Evolutionary conservation across 2,797 vertebrate species (phyloP).

Genomic region (Sarcophilus harrisii): DNA sequence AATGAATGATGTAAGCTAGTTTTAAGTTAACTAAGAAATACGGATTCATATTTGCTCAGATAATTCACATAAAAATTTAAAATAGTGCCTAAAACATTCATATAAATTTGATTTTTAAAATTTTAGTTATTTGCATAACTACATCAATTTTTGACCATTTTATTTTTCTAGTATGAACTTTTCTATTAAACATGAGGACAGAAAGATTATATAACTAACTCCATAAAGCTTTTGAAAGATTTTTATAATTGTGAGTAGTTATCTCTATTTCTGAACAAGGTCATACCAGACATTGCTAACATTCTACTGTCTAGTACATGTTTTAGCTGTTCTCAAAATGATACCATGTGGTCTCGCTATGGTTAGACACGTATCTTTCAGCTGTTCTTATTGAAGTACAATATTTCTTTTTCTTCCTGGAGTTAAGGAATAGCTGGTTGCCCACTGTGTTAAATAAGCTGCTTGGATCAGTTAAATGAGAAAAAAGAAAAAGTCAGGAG

Average conservation of each 20-base stretch:
- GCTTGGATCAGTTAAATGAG: slow-evolving; percentile 32
- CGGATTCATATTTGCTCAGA: background rate
- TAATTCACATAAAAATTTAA: slow-evolving; percentile 13
- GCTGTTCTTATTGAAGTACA: slow-evolving; percentile 38
- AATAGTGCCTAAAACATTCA: slow-evolving; percentile 41
- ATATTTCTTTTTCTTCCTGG: slow-evolving; percentile 36
- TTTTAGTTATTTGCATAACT: background rate
- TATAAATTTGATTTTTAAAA: slow-evolving; percentile 31
- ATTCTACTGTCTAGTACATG: background rate
- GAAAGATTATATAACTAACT: background rate
- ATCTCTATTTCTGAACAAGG: slow-evolving; percentile 22
- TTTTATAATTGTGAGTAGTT: slow-evolving; percentile 49
- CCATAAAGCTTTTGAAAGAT: background rate
- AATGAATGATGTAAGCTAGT: background rate
- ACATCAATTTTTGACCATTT: background rate
- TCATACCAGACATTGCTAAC: background rate
- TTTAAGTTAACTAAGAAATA: slow-evolving; percentile 39
- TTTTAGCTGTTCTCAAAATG: slow-evolving; percentile 49
- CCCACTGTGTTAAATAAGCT: slow-evolving; percentile 18
- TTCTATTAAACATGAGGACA: background rate
- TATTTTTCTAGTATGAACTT: slow-evolving; percentile 1
- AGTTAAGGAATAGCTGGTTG: slow-evolving; percentile 8
- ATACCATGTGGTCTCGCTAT: slow-evolving; percentile 15
- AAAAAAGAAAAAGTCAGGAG: background rate
- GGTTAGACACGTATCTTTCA: slow-evolving; percentile 31